Conservation (phyloP, 2,888 invertebrate species). For the Dolichopus griseipennis region DNA sequence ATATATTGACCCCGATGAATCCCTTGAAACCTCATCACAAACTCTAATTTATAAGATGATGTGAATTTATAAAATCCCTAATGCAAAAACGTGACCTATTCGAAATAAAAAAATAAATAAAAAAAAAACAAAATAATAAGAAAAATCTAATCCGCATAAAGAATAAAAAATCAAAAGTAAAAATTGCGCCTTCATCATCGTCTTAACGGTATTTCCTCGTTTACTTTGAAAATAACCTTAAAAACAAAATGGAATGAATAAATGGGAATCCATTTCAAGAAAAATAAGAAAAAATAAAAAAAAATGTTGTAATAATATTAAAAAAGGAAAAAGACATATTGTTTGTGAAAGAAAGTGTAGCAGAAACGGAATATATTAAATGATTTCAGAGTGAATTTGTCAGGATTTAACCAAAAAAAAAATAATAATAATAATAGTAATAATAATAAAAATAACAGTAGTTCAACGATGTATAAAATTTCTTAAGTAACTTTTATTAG, state of each 20-base stretch:
- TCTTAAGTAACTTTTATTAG: too few relatives aligned
- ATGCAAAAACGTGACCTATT: conserved; percentile 3
- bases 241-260: background rate
- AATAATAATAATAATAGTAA: too few relatives aligned
- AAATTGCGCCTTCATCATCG: background rate
- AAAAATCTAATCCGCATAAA: too few relatives aligned
- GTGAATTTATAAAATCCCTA: background rate
- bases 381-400: too few relatives aligned
- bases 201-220: background rate
- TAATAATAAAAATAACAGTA: too few relatives aligned
- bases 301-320: background rate
- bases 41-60: background rate
- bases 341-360: too few relatives aligned
- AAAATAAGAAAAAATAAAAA: background rate
- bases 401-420: too few relatives aligned
- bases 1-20: background rate
- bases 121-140: too few relatives aligned
- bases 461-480: too few relatives aligned
- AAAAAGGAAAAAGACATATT: too few relatives aligned
- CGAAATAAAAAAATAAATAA: background rate
- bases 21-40: background rate
- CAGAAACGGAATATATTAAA: too few relatives aligned
- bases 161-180: background rate
- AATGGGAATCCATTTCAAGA: background rate
- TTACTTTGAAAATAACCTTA: background rate